Evolutionary conservation across 2,113 vertebrate genomes (phyloP).

Genomic region (Pantherophis guttatus): DNA sequence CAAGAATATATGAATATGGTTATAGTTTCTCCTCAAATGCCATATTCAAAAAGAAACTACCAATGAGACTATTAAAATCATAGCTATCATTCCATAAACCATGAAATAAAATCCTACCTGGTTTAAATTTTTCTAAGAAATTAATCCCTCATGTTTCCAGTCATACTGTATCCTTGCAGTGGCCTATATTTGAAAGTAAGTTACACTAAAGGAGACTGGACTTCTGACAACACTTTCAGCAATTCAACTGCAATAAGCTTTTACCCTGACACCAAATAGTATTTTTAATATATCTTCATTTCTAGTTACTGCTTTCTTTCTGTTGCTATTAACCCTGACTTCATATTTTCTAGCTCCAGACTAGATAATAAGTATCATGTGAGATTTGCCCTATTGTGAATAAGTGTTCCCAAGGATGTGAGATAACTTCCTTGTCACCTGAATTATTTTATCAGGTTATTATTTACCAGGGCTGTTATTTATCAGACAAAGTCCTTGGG

Average conservation of each 20-base stretch:
- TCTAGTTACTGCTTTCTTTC: conserved; percentile 7
- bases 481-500: conserved; percentile 48
- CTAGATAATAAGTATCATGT: conserved; percentile 9
- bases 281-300: not conserved
- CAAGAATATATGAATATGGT: not conserved
- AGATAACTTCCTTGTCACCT: conserved; percentile 40
- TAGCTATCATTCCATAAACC: not conserved
- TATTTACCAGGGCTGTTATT: not conserved
- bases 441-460: conserved; percentile 24
- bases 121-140: not conserved
- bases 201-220: not conserved
- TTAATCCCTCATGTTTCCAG: not conserved
- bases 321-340: not conserved
- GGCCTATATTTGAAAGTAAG: not conserved
- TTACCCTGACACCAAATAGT: not conserved
- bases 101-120: not conserved
- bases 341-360: not conserved
- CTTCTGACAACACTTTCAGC: not conserved
- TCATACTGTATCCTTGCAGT: not conserved
- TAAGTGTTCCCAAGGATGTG: conserved; percentile 18
- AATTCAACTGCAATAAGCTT: not conserved
- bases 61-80: not conserved
- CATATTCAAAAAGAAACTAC: not conserved
- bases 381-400: conserved; percentile 16
- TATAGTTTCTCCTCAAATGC: not conserved